Percentiles rank a stretch among this genome's conserved stretches.
Conservation (phyloP, 2,113 vertebrate species). For the Eulemur macaco region DNA sequence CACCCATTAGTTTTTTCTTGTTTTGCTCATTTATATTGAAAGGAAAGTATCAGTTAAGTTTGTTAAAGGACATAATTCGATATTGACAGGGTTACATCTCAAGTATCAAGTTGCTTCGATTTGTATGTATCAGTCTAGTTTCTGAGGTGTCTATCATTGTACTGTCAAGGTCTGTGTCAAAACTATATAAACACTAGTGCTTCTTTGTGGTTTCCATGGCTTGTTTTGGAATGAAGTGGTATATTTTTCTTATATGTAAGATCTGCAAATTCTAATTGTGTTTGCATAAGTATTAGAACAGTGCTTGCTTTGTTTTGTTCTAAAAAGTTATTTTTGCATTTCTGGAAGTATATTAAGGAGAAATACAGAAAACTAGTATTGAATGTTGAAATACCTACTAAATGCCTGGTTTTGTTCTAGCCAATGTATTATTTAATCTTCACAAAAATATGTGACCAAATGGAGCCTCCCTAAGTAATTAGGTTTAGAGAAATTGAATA, state of each 20-base stretch:
- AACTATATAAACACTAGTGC: not conserved
- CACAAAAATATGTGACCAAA: not conserved
- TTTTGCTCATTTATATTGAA: not conserved
- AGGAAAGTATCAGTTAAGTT: conserved; percentile 11
- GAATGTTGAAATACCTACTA: not conserved
- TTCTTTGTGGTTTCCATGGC: not conserved
- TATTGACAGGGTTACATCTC: not conserved
- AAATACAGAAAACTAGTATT: not conserved
- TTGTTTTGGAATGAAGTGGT: not conserved
- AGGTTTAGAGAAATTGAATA: not conserved
- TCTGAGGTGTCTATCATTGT: not conserved
- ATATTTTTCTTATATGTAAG: not conserved
- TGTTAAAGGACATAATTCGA: conserved; percentile 21
- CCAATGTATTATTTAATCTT: not conserved
- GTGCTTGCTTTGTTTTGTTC: not conserved
- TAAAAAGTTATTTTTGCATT: conserved; percentile 40
- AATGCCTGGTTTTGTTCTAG: not conserved
- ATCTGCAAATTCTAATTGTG: not conserved
- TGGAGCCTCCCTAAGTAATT: not conserved
- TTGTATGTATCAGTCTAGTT: not conserved
- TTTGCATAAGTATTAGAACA: not conserved
- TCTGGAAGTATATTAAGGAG: not conserved
- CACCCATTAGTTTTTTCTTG: not conserved
- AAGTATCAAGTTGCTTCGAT: not conserved
- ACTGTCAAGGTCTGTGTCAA: not conserved